Evolutionary conservation across 2,888 invertebrate species (phyloP).

Genomic region (Lutraria lutraria): DNA sequence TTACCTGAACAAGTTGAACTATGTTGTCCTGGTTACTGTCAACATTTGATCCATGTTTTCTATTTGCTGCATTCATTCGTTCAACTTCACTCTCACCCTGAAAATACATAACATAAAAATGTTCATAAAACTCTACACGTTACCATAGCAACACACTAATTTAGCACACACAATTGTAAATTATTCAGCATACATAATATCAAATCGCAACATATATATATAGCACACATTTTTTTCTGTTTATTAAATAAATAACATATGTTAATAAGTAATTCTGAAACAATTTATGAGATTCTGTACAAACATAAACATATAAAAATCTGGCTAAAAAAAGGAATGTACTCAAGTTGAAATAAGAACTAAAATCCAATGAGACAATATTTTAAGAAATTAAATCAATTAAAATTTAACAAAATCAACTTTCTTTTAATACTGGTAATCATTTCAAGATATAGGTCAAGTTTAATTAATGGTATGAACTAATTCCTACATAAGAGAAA

Average conservation of each 20-base stretch:
- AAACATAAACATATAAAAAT: too few species aligned
- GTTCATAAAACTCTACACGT: neutral
- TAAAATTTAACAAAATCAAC: too few species aligned
- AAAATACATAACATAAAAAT: slow-evolving; percentile 22
- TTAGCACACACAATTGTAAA: neutral
- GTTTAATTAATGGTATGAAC: neutral
- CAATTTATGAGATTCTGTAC: neutral
- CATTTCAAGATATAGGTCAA: too few species aligned
- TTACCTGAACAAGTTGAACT: slow-evolving; percentile 68
- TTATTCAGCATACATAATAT: neutral
- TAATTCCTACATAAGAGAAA: neutral
- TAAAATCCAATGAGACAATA: neutral
- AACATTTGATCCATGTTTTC: slow-evolving; percentile 44
- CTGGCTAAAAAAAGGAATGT: neutral
- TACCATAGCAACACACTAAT: neutral
- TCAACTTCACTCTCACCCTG: slow-evolving; percentile 64
- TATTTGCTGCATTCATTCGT: slow-evolving; percentile 58
- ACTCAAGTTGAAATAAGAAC: neutral
- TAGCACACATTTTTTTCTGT: neutral
- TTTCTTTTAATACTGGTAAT: too few species aligned
- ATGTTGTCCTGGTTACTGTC: slow-evolving; percentile 54
- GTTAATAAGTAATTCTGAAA: neutral
- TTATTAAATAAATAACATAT: neutral
- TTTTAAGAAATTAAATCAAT: neutral
- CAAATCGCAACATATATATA: neutral